Evolutionary conservation across 2,113 vertebrate genomes (phyloP).

Genomic region (Seriola rivoliana): DNA sequence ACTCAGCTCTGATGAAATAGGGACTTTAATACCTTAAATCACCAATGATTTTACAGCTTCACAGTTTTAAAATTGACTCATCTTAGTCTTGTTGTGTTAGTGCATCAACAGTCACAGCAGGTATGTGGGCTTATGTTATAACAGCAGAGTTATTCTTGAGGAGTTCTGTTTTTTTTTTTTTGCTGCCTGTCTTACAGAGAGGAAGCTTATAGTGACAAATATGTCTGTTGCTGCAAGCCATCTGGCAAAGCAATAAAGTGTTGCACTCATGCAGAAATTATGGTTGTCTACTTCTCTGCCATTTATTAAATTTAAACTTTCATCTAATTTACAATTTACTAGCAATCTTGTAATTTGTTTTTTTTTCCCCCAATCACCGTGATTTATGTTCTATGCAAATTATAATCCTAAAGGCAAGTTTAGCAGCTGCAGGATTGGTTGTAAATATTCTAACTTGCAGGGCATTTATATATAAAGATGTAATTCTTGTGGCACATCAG

Average conservation of each 20-base stretch:
- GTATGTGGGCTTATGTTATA: slow-evolving; percentile 1
- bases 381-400: neutral
- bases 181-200: slow-evolving; percentile 38
- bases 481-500: slow-evolving; percentile 1
- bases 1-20: slow-evolving; percentile 11
- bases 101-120: slow-evolving; percentile 39
- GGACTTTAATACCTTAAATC: neutral
- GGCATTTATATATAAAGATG: slow-evolving; percentile 12
- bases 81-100: slow-evolving; percentile 32
- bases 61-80: slow-evolving; percentile 26
- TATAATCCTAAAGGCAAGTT: neutral
- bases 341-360: neutral
- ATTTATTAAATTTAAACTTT: neutral
- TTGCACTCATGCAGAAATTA: slow-evolving; percentile 17
- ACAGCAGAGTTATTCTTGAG: slow-evolving; percentile 12
- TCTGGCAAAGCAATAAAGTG: slow-evolving; percentile 57
- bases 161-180: slow-evolving; percentile 36
- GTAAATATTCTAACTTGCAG: neutral
- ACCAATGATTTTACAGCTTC: slow-evolving; percentile 17
- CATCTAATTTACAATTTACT: neutral
- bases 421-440: slow-evolving; percentile 14
- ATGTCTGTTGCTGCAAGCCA: slow-evolving; percentile 49
- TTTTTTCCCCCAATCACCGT: neutral
- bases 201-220: slow-evolving; percentile 49
- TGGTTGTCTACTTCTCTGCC: slow-evolving; percentile 18